phyloP scores from a whole-genome alignment of 2,113 vertebrate genomes.

The Tetrao urogallus region DNA sequence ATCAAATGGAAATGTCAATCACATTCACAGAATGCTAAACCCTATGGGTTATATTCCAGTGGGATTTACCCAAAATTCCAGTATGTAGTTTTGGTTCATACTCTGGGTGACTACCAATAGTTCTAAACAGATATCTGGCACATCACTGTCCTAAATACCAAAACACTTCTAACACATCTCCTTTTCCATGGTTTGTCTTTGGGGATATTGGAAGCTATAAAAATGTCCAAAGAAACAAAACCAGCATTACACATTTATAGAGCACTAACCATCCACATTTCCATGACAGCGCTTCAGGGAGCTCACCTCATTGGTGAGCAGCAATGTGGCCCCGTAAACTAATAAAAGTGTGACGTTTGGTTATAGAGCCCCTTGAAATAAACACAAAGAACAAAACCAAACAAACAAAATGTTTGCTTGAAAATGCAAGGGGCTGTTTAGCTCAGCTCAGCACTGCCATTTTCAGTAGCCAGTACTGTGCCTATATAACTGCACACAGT shows the following conservation, averaged over 20 bases:
- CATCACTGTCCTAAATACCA: background rate
- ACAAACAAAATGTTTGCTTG: background rate
- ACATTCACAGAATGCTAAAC: background rate
- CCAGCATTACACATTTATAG: conserved; percentile 10
- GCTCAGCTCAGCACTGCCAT: background rate
- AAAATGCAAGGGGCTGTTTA: background rate
- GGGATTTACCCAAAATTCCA: background rate
- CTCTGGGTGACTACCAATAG: background rate
- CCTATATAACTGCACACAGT: background rate
- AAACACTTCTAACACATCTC: conserved; percentile 15
- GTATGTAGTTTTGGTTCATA: background rate
- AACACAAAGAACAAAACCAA: background rate
- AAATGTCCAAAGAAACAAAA: conserved; percentile 47
- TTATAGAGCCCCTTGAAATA: background rate
- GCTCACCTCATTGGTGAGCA: conserved; percentile 2
- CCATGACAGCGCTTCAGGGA: conserved; percentile 24
- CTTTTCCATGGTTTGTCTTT: conserved; percentile 1
- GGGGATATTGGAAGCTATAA: conserved; percentile 6
- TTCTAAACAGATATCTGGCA: background rate
- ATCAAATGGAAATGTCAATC: background rate
- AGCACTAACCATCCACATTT: conserved; percentile 25
- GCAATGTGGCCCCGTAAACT: background rate
- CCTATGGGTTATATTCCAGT: background rate
- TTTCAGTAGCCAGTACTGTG: background rate
- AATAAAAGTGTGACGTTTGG: background rate